A percentile compares a stretch with the other conserved stretches of the same genome.
These are phyloP conservation scores for Lophius piscatorius DNA, from an alignment of 2,113 vertebrate genomes.

Conservation along the genomic window DNA sequence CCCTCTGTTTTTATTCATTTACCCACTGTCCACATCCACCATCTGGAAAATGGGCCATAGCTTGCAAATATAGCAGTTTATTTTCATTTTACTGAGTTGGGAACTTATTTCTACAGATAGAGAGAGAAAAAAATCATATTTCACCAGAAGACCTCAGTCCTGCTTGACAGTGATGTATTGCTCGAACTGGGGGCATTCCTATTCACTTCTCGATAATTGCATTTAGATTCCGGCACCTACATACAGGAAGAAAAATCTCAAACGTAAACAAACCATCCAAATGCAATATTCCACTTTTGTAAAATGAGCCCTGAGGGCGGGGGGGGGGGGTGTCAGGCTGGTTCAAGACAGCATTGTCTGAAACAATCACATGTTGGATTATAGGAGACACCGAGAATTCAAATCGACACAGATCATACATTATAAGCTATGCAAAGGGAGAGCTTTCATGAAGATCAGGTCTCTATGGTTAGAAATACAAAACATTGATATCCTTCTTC, in stretches of 20 bases:
- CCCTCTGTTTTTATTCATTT: slow-evolving; percentile 28
- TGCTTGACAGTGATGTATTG: slow-evolving; percentile 66
- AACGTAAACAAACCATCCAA: slow-evolving; percentile 58
- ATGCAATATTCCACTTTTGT: slow-evolving; percentile 43
- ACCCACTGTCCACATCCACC: slow-evolving; percentile 32
- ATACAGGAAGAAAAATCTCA: slow-evolving; percentile 45
- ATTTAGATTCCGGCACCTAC: slow-evolving; percentile 47
- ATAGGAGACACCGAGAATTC: slow-evolving; percentile 13
- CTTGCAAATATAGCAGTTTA: slow-evolving; percentile 54
- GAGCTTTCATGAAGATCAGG: slow-evolving; percentile 2
- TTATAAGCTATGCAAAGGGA: not conserved
- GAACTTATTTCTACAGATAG: slow-evolving; percentile 58
- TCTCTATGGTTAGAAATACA: not conserved
- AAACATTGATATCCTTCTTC: no score
- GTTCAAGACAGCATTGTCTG: slow-evolving; percentile 26
- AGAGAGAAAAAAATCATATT: slow-evolving; percentile 66
- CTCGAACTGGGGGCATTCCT: slow-evolving; percentile 51
- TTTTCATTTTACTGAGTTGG: slow-evolving; percentile 52
- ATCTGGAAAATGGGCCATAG: slow-evolving; percentile 46
- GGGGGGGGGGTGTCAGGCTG: not conserved
- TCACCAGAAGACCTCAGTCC: slow-evolving; percentile 54
- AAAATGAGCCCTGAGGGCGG: slow-evolving; percentile 25
- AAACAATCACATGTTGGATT: slow-evolving; percentile 23
- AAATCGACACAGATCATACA: not conserved
- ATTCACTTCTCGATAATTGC: slow-evolving; percentile 50